Evolutionary conservation across 2,797 vertebrate species (phyloP).

Genomic region (Lophius americanus): DNA sequence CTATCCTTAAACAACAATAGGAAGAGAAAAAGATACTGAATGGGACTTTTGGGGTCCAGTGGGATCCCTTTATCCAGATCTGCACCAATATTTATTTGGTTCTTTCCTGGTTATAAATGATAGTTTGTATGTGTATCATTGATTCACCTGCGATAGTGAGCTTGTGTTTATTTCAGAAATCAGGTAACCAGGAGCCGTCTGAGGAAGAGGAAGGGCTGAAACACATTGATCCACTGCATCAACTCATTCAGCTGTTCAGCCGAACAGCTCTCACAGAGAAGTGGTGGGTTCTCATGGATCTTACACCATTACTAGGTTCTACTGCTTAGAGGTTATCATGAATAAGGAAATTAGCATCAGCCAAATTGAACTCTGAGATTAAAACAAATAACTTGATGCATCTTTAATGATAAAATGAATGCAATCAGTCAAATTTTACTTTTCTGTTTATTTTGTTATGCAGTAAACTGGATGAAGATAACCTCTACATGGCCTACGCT

Average conservation of each 20-base stretch:
- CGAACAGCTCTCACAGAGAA: slow-evolving; percentile 96
- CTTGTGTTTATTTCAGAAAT: slow-evolving; percentile 72
- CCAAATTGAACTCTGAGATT: neutral
- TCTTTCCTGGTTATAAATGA: neutral
- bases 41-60: too few species aligned
- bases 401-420: neutral
- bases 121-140: neutral
- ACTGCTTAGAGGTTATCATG: too few species aligned
- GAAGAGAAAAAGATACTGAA: too few species aligned
- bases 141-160: neutral
- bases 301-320: neutral
- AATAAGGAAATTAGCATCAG: too few species aligned
- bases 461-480: slow-evolving; percentile 95
- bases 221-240: slow-evolving; percentile 92
- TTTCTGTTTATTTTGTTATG: slow-evolving; percentile 43
- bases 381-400: neutral
- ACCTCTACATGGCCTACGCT: slow-evolving; percentile 96
- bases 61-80: too few species aligned
- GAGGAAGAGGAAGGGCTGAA: slow-evolving; percentile 90
- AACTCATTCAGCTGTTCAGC: slow-evolving; percentile 95
- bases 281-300: slow-evolving; percentile 79
- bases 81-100: too few species aligned
- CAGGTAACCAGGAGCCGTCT: slow-evolving; percentile 79
- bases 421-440: neutral
- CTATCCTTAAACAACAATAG: too few species aligned